phyloP scores from a whole-genome alignment of 2,797 vertebrate species.

The Halcyon chelicuti region DNA sequence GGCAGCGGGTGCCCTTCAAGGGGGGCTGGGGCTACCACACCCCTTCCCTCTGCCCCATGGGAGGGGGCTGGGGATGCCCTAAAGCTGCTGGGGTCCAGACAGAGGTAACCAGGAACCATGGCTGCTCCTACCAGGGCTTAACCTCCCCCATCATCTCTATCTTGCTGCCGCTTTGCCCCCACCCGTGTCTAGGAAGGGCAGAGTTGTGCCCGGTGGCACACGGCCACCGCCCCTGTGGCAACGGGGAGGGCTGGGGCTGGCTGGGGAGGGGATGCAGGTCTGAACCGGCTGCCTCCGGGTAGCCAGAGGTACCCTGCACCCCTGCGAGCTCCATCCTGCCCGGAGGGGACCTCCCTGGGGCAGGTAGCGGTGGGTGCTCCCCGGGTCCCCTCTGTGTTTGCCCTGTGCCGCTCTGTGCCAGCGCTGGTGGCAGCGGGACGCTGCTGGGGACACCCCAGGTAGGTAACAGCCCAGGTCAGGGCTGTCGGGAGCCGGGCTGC shows the following conservation, averaged over 20 bases:
- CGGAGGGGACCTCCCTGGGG: background rate
- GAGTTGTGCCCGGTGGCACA: background rate
- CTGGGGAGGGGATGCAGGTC: background rate
- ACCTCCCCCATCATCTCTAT: accelerated
- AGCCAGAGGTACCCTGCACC: background rate
- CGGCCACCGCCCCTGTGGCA: accelerated
- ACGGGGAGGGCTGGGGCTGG: background rate
- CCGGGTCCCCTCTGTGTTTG: accelerated
- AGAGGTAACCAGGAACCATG: accelerated
- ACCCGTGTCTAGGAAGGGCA: accelerated
- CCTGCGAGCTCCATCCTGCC: background rate
- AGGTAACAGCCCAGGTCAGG: background rate
- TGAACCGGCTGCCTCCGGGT: accelerated
- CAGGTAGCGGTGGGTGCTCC: background rate
- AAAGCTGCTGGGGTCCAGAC: background rate
- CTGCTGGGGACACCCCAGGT: background rate
- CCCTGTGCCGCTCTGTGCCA: background rate
- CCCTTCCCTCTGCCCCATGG: background rate
- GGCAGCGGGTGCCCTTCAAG: background rate
- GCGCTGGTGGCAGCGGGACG: background rate
- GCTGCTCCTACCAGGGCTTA: background rate
- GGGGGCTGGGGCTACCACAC: accelerated
- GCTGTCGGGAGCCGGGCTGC: background rate
- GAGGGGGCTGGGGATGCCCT: background rate
- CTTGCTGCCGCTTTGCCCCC: background rate